These are phyloP conservation scores for Buphagus erythrorhynchus DNA, from an alignment of 2,797 vertebrate species.

Conservation along the genomic window DNA sequence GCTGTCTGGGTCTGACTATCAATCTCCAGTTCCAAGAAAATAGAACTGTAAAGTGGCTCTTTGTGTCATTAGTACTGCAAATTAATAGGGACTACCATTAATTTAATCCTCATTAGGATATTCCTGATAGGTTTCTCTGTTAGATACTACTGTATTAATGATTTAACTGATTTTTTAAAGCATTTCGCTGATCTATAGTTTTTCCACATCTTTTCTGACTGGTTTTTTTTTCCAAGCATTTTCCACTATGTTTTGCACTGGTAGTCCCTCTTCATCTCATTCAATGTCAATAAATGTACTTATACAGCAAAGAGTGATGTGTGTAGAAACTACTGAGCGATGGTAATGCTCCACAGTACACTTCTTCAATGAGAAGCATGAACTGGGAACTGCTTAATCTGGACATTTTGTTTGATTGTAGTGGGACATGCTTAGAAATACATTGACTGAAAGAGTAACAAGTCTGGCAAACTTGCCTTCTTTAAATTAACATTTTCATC, in stretches of 20 bases:
- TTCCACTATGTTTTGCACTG: neutral
- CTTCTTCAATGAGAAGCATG: neutral
- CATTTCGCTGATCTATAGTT: neutral
- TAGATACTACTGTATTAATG: neutral
- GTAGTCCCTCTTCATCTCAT: neutral
- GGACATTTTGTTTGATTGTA: neutral
- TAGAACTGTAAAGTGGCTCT: neutral
- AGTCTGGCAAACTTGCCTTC: neutral
- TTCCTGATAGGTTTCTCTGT: neutral
- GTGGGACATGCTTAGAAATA: slow-evolving; percentile 2
- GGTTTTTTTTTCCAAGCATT: neutral
- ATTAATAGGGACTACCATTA: neutral
- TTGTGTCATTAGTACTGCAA: neutral
- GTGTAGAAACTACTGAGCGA: neutral
- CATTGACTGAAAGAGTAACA: slow-evolving; percentile 31
- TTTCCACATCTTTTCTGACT: neutral
- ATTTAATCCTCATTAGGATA: neutral
- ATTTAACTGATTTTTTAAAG: neutral
- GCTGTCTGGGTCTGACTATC: neutral
- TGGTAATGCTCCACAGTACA: neutral
- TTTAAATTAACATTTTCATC: slow-evolving; percentile 2
- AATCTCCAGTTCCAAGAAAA: neutral
- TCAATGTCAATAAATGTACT: neutral
- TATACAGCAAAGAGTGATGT: neutral
- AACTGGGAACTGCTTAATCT: neutral